These are phyloP conservation scores for Lasioglossum lativentre DNA, from an alignment of 2,888 invertebrate genomes.

Conservation along the genomic window DNA sequence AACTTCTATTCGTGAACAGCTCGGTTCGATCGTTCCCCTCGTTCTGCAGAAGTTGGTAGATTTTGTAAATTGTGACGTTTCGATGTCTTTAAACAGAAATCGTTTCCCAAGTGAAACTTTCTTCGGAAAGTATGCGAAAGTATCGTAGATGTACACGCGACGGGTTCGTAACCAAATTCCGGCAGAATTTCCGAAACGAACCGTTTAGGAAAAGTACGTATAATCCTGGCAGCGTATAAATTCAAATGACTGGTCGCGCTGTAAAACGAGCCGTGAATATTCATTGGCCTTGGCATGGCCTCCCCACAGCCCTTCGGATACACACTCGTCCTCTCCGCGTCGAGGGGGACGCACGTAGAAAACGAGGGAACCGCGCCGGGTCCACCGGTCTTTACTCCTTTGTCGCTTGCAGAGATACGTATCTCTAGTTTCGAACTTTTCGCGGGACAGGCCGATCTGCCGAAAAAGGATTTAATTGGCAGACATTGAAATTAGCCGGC, in stretches of 20 bases:
- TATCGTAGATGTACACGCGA: not conserved
- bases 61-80: too few species aligned
- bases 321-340: slow-evolving; percentile 54
- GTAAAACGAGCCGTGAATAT: slow-evolving; percentile 74
- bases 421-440: slow-evolving; percentile 33
- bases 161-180: not conserved
- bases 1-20: not conserved
- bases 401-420: slow-evolving; percentile 47
- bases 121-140: not conserved
- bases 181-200: not conserved
- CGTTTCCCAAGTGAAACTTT: not conserved
- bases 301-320: slow-evolving; percentile 40
- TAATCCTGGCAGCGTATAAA: slow-evolving; percentile 69
- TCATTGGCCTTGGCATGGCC: slow-evolving; percentile 66
- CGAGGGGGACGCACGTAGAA: slow-evolving; percentile 19
- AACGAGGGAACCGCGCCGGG: not conserved
- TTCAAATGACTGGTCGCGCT: slow-evolving; percentile 71
- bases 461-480: slow-evolving; percentile 45
- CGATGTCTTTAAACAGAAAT: not conserved
- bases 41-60: not conserved
- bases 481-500: slow-evolving; percentile 34
- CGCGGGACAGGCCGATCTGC: slow-evolving; percentile 7
- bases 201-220: slow-evolving; percentile 46
- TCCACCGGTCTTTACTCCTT: slow-evolving; percentile 34
- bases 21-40: not conserved